Conservation (phyloP, 2,113 vertebrate genomes). For the Odocoileus virginianus region DNA sequence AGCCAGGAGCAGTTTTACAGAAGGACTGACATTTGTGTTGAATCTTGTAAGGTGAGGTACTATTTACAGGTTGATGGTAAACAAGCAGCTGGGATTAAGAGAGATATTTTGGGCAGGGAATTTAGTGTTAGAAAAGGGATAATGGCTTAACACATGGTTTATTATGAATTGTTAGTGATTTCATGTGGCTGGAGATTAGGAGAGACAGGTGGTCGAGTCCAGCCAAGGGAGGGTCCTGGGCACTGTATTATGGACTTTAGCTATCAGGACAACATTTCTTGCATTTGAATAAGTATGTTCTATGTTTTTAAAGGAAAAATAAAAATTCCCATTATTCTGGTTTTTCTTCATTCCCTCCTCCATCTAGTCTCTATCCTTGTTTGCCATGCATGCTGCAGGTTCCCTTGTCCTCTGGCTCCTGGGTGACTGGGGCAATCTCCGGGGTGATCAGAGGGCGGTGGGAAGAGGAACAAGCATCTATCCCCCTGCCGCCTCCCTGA, state of each 20-base stretch:
- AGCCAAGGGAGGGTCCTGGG: not conserved
- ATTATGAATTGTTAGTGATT: not conserved
- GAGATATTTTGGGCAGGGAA: not conserved
- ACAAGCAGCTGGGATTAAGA: not conserved
- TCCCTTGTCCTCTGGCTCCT: not conserved
- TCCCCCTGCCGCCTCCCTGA: not conserved
- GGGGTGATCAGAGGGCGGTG: not conserved
- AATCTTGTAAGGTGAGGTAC: not conserved
- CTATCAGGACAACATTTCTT: not conserved
- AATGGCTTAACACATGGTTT: not conserved
- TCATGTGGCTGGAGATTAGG: not conserved
- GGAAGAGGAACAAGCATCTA: not conserved
- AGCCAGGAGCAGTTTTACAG: not conserved
- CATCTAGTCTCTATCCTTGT: not conserved
- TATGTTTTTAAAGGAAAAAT: not conserved
- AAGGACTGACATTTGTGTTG: not conserved
- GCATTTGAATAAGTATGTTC: not conserved
- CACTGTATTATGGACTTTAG: not conserved
- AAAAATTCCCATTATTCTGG: not conserved
- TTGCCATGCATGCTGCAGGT: not conserved
- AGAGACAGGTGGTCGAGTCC: not conserved
- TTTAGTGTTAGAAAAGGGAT: not conserved
- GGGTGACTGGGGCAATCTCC: not conserved
- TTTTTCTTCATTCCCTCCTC: not conserved
- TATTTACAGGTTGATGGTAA: not conserved